Evolutionary conservation across 2,888 invertebrate genomes (phyloP), one percentile per base, ranked within the genome.

Genomic region (Hypolimnas misippus): DNA sequence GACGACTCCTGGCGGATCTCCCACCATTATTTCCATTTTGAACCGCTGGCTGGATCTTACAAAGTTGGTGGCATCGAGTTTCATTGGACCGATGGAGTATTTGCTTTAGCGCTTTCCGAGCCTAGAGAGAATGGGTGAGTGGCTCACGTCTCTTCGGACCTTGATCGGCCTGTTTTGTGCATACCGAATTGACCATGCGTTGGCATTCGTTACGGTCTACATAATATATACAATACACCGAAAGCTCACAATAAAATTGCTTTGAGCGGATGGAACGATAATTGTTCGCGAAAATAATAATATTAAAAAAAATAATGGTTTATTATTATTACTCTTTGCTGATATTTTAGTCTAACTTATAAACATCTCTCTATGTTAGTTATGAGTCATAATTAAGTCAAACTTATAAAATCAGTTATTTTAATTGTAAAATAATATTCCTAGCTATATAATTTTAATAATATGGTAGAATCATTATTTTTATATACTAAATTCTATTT

Each of bases 51-150:
- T 74, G 96, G 97, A 2, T 94, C 96, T 70, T 96, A 95, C 82
- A 95, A 95, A 72, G 94, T 97, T 12, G 95, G 94, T 46, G 96
- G 96, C 4, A 93, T 96, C 19, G 94, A 95, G 78, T 97, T 97
- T 93, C 97, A 97, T 79, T 97, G 96, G 97, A 96, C 95, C 0
- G 97, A 97, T 79, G 97, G 97, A 1, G 93, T 97, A 0, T 96
- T 97, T 73, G 96, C 95, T 14, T 77, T 97, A 68, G 95, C 96
- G 1, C 84, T 96, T 16, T 95, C 94, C 0, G 93, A 93, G 33
- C 89, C 91, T 0, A 91, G 93, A 66, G 84, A 88, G 5, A 93
- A 94, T 72, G 93, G 93, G 93, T 93, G 70, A 82, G 85, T 73
- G 52, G 17, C 33, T 52, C 52, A 52, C 52, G 52, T 52, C 44